phyloP scores from a whole-genome alignment of 2,113 vertebrate species.

The Platysteira castanea region DNA sequence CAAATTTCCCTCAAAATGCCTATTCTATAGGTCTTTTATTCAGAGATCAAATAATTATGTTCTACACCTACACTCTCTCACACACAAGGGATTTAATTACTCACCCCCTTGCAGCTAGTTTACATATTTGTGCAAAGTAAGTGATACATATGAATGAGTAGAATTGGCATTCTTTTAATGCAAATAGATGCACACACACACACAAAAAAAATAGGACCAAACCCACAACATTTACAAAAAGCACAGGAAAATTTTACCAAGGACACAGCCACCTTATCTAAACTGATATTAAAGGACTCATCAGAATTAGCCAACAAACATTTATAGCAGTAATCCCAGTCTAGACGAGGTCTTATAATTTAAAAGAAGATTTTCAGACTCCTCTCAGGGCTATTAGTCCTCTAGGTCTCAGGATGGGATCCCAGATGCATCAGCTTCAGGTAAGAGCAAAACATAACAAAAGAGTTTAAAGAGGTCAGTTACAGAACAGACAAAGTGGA shows the following conservation, averaged over 20 bases:
- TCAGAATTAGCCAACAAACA: not conserved
- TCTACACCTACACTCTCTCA: not conserved
- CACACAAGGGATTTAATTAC: not conserved
- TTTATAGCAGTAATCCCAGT: not conserved
- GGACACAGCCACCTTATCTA: not conserved
- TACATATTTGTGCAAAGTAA: not conserved
- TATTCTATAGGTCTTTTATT: not conserved
- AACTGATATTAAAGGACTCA: not conserved
- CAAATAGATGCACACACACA: not conserved
- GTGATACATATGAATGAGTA: not conserved
- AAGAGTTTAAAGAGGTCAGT: not conserved
- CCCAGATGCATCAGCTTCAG: not conserved
- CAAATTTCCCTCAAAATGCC: not conserved
- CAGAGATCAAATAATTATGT: not conserved
- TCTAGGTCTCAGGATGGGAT: not conserved
- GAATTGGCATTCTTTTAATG: not conserved
- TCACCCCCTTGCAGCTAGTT: not conserved
- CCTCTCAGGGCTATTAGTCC: not conserved
- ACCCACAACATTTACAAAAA: not conserved
- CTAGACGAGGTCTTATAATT: not conserved
- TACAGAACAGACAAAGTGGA: not conserved
- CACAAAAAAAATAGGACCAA: not conserved
- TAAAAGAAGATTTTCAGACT: constrained; percentile 3
- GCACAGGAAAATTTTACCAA: not conserved
- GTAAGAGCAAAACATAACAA: not conserved